Base-by-base conservation (phyloP, 2,113 vertebrate genomes). In the Candoia aspera region DNA sequence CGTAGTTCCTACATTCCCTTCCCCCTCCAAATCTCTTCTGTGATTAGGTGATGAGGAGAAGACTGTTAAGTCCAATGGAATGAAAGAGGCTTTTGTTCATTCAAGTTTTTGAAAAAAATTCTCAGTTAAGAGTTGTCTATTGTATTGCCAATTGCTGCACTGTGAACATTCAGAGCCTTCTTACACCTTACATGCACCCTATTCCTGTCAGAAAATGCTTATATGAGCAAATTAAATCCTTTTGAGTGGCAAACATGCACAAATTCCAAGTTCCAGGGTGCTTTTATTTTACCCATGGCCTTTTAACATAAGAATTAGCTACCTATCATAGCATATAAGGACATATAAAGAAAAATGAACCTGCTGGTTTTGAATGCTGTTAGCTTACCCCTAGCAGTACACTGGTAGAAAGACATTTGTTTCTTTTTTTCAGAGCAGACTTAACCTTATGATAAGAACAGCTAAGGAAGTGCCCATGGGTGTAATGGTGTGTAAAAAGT, bases 141-240 rank as follows among this genome's bases (percentile, higher is more conserved):
- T 79, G 23, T 90, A 26, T 9, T 55, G 86, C 10, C 90, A 37
- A 88, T 19, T 15, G 26, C 0, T 0, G 79, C 87, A 57, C 8
- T 42, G n/a, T 58, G n/a, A 83, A 0, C 42, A 33, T 46, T 90
- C 24, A 88, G 84, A 59, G 15, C 85, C 73, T 92, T 15, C n/a
- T 26, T 58, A 58, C 4, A 26, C 53, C 21, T 90, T 60, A 42
- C n/a, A 96, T 91, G 88, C 87, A 95, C 94, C 93, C 84, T 92
- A n/a, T 86, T 91, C 93, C 86, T 96, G 57, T 57, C 11, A 94
- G 91, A 88, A 91, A 93, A 96, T 92, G 33, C 90, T 91, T 95
- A 87, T 68, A 91, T 85, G 95, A 91, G 91, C 92, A 59, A 89
- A 93, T 60, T 95, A 95, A 96, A 96, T 96, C 96, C 97, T 95